Conservation (phyloP, 2,888 invertebrate species). For the Drosophila pegasa region DNA sequence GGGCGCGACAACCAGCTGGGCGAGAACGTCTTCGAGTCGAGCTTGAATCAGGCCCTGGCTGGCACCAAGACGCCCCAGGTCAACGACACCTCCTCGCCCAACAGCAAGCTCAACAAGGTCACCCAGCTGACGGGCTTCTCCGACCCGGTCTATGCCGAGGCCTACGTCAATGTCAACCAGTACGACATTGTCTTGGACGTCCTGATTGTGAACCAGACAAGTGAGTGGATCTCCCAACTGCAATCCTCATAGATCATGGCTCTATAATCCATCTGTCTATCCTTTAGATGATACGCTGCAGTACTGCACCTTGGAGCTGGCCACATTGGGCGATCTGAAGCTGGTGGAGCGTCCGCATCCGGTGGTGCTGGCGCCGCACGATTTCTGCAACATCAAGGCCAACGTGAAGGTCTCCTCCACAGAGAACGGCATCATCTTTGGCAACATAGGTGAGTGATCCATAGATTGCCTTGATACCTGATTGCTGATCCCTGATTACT, state of each 20-base stretch:
- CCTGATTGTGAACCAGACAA: constrained; percentile 98
- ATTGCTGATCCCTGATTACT: background rate
- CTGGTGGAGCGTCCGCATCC: constrained; percentile 98
- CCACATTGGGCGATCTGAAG: constrained; percentile 98
- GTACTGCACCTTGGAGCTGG: constrained; percentile 98
- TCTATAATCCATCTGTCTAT: background rate
- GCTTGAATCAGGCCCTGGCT: constrained; percentile 94
- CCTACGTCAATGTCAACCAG: constrained; percentile 99
- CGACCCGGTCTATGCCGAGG: constrained; percentile 99
- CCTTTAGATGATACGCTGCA: constrained; percentile 94
- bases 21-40: constrained; percentile 95
- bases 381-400: constrained; percentile 99
- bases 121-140: constrained; percentile 99
- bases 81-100: constrained; percentile 86
- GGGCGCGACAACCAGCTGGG: constrained; percentile 87
- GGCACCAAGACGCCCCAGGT: constrained; percentile 86
- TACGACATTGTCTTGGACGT: constrained; percentile 99
- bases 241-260: background rate
- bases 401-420: constrained; percentile 99
- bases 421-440: constrained; percentile 99
- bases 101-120: constrained; percentile 90
- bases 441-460: constrained; percentile 93
- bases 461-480: too few species aligned
- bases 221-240: constrained; percentile 84
- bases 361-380: constrained; percentile 97